Conservation (phyloP, 1,140 invertebrate species). For the Calephelis nemesis region DNA sequence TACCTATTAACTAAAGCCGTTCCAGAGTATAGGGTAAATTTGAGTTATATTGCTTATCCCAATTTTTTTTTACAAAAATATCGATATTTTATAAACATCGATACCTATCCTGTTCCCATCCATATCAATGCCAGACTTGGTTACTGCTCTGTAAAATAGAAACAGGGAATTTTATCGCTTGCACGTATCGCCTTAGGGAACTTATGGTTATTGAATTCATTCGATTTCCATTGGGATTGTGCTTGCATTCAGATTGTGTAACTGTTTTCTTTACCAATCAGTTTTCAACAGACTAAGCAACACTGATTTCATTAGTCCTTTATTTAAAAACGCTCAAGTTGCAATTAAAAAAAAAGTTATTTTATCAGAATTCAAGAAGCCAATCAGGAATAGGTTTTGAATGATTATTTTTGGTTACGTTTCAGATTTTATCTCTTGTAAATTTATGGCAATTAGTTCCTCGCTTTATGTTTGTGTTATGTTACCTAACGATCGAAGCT, state of each 20-base stretch:
- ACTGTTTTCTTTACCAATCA: background rate
- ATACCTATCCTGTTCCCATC: background rate
- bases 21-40: background rate
- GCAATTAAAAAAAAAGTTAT: too few relatives aligned
- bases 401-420: too few relatives aligned
- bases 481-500: too few relatives aligned
- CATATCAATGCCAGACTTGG: background rate
- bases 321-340: background rate
- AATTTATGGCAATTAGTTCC: too few relatives aligned
- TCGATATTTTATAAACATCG: background rate
- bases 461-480: too few relatives aligned
- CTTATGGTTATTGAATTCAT: constrained; percentile 20
- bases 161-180: constrained; percentile 17
- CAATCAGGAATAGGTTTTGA: too few relatives aligned
- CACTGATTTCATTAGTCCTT: background rate
- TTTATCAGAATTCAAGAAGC: too few relatives aligned
- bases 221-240: background rate
- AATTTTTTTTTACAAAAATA: background rate
- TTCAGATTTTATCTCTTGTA: too few relatives aligned
- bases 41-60: background rate
- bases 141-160: constrained; percentile 15
- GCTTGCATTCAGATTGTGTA: constrained; percentile 16
- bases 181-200: constrained; percentile 16
- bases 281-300: background rate
- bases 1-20: background rate